These are phyloP conservation scores for Mycteria americana DNA, from an alignment of 2,797 vertebrate species.

Conservation along the genomic window DNA sequence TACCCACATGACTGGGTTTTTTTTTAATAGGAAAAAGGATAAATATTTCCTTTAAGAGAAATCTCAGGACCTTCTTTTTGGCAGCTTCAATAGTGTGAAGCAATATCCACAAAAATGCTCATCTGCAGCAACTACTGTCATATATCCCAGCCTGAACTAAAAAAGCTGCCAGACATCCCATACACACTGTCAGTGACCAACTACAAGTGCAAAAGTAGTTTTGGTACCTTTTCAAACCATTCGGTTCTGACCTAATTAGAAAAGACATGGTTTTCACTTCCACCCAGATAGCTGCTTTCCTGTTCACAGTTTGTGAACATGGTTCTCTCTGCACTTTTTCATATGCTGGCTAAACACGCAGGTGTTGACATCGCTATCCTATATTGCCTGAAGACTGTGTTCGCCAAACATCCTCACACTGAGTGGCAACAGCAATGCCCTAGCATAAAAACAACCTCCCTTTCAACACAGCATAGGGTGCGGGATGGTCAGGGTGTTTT, in stretches of 20 bases:
- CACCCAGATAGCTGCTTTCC: neutral
- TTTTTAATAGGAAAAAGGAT: neutral
- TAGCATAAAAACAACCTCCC: neutral
- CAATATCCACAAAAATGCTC: neutral
- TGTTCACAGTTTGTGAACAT: neutral
- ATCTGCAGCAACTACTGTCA: neutral
- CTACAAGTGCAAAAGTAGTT: neutral
- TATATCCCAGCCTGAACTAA: neutral
- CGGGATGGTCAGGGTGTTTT: neutral
- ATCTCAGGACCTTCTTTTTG: neutral
- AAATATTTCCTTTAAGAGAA: neutral
- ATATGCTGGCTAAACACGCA: neutral
- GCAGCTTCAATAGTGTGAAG: neutral
- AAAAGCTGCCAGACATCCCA: neutral
- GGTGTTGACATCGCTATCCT: neutral
- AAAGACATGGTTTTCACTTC: neutral
- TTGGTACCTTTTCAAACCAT: neutral
- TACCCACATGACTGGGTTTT: rapidly evolving
- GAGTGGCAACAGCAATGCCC: neutral
- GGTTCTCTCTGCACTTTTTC: neutral
- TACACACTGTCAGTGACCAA: neutral
- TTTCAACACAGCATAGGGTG: neutral
- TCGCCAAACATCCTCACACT: neutral
- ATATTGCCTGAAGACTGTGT: neutral
- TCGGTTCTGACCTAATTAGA: neutral